Base-by-base conservation (phyloP, 2,797 vertebrate genomes). In the Sparus aurata region DNA sequence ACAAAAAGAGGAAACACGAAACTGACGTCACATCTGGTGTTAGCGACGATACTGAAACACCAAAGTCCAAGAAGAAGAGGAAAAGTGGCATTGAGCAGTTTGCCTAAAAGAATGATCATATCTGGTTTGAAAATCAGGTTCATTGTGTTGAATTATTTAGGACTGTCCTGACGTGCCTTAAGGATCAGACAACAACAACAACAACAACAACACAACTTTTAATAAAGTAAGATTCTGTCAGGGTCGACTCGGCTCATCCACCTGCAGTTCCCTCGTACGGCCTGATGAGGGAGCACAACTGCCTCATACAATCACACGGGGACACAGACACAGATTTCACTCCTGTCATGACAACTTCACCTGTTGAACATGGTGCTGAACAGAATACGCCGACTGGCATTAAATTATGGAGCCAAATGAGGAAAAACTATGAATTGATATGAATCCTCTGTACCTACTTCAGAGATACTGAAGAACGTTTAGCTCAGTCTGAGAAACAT, bases 1-100 rank as follows among this genome's bases (percentile, higher is more conserved):
- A 83, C 78, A 97, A 94, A 82, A 98, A 96, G 93, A 96, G 96
- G 90, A 97, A 95, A 89, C 92, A 76, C 1, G 89, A 89, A 34
- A 84, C 79, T 11, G 83, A 73, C 18, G 45, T 45, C 27, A 34
- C 52, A 3, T 17, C 75, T 5, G n/a, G 38, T 45, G 12, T 84
- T 0, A 74, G 57, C 11, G 93, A 90, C 20, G 73, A 75, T 4
- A 61, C 81, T 9, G 82, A 91, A 38, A 41, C 73, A 2, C 79
- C 89, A 58, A 88, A 93, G 72, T 82, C 93, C 9, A 96, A 95
- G 77, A 95, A 94, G 84, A 95, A 94, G 76, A 94, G 83, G 75
- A 95, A 92, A 79, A 73, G 59, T 9, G 59, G 85, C 2, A 20
- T 52, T 34, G 41, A 88, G 38, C 61, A 67, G 67, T 34, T 73